Evolutionary conservation across 2,113 vertebrate species (phyloP), one percentile per base, ranked within the genome.

Genomic region (Phocoena sinus): DNA sequence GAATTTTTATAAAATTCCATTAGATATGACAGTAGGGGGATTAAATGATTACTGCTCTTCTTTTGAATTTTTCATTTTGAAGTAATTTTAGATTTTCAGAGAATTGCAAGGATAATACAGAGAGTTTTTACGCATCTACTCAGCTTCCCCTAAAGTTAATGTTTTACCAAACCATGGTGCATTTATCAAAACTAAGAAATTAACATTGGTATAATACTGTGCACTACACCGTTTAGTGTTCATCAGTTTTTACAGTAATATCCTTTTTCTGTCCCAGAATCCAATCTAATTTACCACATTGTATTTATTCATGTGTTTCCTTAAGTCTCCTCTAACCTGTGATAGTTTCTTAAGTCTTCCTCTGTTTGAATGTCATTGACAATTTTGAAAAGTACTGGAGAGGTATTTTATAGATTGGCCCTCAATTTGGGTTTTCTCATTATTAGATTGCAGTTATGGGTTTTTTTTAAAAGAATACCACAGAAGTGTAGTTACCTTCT

Each of bases 21-120:
- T 85, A 38, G n/a, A 70, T 73, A 38, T 91, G 82, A 38, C 62
- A 91, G 13, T 44, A 5, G 6, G 4, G n/a, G 33, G 17, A 96
- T 85, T 76, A 95, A 96, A 12, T 79, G 71, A 91, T 67, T 94
- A 21, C 7, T 13, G 73, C 13, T 67, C 71, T 84, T 62, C 33
- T 95, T 96, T 95, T 80, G 25, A 77, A 60, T 68, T 85, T 98
- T 97, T 89, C 2, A 89, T 94, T 94, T 36, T 82, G 53, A 97
- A 92, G 80, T 74, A 77, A 94, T 50, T 95, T 93, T 92, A 62
- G 20, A 73, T 41, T 85, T 94, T 88, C 33, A 56, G 8, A 88
- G 20, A 74, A 21, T 89, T 31, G 2, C 26, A 83, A 90, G 31
- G n/a, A 18, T 67, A 89, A 8, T 41, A n/a, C 53, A 67, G 18